Percentiles rank a stretch among this genome's conserved stretches.
phyloP scores from a whole-genome alignment of 2,888 invertebrate species.

The Nemoura dubitans region DNA sequence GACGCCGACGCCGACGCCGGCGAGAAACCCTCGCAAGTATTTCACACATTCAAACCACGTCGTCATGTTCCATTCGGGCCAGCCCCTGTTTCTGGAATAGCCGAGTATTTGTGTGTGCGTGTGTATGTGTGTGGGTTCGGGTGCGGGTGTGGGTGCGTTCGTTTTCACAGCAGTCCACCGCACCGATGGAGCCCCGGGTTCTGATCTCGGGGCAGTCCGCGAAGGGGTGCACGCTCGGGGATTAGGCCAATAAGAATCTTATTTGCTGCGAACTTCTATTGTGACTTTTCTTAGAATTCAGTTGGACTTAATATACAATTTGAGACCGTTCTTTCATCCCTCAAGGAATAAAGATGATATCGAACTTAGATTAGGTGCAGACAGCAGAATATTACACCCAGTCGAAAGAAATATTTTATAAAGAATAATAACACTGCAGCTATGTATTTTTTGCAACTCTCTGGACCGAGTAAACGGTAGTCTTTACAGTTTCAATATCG shows the following conservation, averaged over 20 bases:
- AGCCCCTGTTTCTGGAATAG: conserved; percentile 43
- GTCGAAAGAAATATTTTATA: background rate
- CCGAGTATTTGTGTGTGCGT: background rate
- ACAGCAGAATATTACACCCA: background rate
- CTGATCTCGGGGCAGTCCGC: background rate
- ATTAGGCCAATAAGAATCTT: conserved; percentile 38
- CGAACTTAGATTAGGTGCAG: conserved; percentile 33
- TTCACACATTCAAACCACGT: conserved; percentile 47
- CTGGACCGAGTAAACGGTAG: background rate
- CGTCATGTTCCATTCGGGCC: conserved; percentile 44
- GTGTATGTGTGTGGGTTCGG: background rate
- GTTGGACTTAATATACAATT: conserved; percentile 23
- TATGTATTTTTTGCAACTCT: background rate
- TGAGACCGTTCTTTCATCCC: conserved; percentile 15
- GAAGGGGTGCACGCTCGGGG: background rate
- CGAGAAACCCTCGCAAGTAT: conserved; percentile 38
- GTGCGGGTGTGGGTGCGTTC: conserved; percentile 38
- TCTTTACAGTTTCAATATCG: conserved; percentile 20
- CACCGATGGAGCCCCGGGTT: background rate
- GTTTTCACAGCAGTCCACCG: conserved; percentile 12
- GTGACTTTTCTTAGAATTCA: conserved; percentile 32
- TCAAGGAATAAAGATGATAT: conserved; percentile 18
- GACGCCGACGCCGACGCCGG: conserved; percentile 21
- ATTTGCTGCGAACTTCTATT: conserved; percentile 34
- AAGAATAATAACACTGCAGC: background rate